Evolutionary conservation across 2,113 vertebrate species (phyloP), one percentile per base, ranked within the genome.

Genomic region (Lagopus muta): DNA sequence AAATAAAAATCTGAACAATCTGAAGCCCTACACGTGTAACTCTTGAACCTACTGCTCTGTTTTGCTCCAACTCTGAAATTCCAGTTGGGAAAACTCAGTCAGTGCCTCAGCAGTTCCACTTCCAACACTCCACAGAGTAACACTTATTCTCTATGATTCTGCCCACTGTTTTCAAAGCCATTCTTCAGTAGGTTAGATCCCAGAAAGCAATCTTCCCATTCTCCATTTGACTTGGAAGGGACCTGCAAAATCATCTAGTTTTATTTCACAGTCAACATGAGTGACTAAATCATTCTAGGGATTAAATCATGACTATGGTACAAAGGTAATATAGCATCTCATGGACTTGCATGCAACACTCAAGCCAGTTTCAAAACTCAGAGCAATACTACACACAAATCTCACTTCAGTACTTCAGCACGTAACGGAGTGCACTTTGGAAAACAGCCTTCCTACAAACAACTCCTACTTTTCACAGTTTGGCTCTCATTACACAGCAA

Each of bases 101-200:
- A 30, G 5, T 30, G 27, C 8, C 54, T 64, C 24, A 45, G 18
- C 2, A 74, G 42, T 12, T 88, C 50, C 1, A 11, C 67, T 65
- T 28, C 27, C 21, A 82, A 9, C n/a, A 62, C 13, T 10, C 10
- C 58, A 43, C 43, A 76, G 1, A 81, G 14, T 4, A 58, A 34
- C 11, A 30, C 6, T 24, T 20, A 13, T 4, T 48, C 40, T 32
- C 45, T 14, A 4, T 1, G 0, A 52, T 32, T 48, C 17, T 42
- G 8, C 3, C 17, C 45, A 20, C 25, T 17, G 12, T 40, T 92
- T 80, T 43, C 50, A 77, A 62, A 66, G 93, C 48, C 60, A 73
- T 64, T 88, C n/a, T 81, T 91, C 91, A 93, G 91, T 1, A 96
- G 91, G 72, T 86, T 32, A 91, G 92, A 88, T 60, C 42, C 80